Conservation (phyloP, 2,797 vertebrate species). For the Macropus fuliginosus region DNA sequence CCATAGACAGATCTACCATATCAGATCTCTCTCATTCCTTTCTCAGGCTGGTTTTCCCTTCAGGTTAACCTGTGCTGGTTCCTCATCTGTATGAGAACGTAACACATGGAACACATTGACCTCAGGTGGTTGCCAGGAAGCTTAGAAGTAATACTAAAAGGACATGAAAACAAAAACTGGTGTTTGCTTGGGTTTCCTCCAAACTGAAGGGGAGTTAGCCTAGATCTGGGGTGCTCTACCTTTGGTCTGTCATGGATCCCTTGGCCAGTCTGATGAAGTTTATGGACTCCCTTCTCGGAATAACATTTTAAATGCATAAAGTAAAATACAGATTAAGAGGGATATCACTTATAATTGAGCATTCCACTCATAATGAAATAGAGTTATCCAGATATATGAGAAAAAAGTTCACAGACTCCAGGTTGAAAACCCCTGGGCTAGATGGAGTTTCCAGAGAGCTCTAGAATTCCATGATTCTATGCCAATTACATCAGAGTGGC, state of each 20-base stretch:
- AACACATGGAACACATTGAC: neutral
- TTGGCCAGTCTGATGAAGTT: neutral
- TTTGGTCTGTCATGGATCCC: neutral
- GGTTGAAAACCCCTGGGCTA: neutral
- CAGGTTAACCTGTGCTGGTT: neutral
- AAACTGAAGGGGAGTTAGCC: neutral
- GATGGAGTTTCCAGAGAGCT: neutral
- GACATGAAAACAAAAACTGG: neutral
- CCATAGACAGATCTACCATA: accelerated
- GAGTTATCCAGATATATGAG: neutral
- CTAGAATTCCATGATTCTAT: neutral
- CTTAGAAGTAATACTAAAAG: neutral
- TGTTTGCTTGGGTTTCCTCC: neutral
- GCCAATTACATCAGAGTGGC: neutral
- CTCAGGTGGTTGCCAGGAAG: neutral
- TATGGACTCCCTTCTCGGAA: neutral
- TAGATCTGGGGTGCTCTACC: neutral
- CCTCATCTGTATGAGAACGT: neutral
- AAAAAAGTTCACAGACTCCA: neutral
- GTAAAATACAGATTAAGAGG: neutral
- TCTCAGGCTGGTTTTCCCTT: neutral
- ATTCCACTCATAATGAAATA: neutral
- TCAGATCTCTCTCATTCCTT: accelerated
- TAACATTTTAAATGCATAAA: neutral
- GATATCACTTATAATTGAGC: neutral